Evolutionary conservation across 2,888 invertebrate genomes (phyloP).

Genomic region (Lasioglossum vierecki): DNA sequence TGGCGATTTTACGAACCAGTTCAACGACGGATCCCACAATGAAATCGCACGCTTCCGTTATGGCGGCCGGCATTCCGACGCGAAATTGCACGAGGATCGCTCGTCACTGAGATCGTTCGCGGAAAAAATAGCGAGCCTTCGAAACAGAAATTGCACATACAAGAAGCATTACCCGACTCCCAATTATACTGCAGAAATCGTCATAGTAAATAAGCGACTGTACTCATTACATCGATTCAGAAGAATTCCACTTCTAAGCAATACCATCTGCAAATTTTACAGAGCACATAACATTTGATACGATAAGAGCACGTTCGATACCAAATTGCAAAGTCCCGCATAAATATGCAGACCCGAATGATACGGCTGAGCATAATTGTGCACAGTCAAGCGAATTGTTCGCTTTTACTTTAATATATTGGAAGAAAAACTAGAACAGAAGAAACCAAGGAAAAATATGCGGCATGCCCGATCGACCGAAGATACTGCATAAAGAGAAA

Average conservation of each 20-base stretch:
- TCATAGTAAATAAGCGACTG: not conserved
- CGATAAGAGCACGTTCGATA: not conserved
- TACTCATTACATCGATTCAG: not conserved
- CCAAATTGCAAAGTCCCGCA: not conserved
- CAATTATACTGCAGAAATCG: not conserved
- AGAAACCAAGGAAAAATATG: not conserved
- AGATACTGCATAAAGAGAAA: not conserved
- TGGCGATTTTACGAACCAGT: constrained; percentile 47
- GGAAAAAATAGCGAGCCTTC: not conserved
- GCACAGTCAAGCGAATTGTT: not conserved
- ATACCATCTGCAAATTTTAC: not conserved
- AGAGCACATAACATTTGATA: not conserved
- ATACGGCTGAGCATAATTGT: not conserved
- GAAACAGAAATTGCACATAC: not conserved
- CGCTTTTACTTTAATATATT: not conserved
- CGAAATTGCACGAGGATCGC: not conserved
- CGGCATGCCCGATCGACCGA: not conserved
- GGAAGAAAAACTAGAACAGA: not conserved
- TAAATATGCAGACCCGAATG: not conserved
- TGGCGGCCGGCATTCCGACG: not conserved
- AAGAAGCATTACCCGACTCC: not conserved
- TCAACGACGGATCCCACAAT: not conserved
- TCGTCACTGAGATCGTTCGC: not conserved
- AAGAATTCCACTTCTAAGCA: not conserved
- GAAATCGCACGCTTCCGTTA: constrained; percentile 19